Evolutionary conservation across 23 tunicate species (phyloP).

Genomic region (Clavelina lepadiformis): DNA sequence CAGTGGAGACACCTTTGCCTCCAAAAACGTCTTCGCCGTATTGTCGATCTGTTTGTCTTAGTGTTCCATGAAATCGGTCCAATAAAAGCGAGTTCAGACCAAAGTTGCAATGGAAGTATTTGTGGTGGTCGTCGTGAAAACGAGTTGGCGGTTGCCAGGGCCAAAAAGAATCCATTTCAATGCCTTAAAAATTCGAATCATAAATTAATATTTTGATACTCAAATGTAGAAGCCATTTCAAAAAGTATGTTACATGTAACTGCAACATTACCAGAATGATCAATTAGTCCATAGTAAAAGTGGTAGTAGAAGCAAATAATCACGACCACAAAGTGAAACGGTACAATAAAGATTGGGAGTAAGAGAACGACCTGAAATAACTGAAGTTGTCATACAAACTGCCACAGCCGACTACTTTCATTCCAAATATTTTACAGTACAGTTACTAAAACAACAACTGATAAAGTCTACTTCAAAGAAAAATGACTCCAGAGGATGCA

Average conservation of each 20-base stretch:
- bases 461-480: conserved; percentile 68
- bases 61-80: conserved; percentile 70
- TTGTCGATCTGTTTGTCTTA: conserved; percentile 36
- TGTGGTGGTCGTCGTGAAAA: conserved; percentile 95
- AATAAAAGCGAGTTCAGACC: conserved; percentile 84
- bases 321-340: conserved; percentile 53
- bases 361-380: conserved; percentile 44
- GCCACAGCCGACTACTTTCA: no score
- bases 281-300: conserved; percentile 75
- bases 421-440: no score
- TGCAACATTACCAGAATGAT: conserved; percentile 91
- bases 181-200: no score
- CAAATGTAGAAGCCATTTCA: no score
- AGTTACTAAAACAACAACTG: no score
- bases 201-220: no score
- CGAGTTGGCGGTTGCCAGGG: conserved; percentile 93
- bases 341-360: conserved; percentile 47
- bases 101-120: conserved; percentile 75
- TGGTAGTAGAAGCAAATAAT: conserved; percentile 41
- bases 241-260: no score
- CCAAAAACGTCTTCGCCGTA: conserved; percentile 59
- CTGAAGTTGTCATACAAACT: no score
- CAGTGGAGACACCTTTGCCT: no score
- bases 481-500: conserved; percentile 80
- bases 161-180: conserved; percentile 66